Evolutionary conservation across 1,140 invertebrate species (phyloP), one percentile per base, ranked within the genome.

Genomic region (Gryon sp.): DNA sequence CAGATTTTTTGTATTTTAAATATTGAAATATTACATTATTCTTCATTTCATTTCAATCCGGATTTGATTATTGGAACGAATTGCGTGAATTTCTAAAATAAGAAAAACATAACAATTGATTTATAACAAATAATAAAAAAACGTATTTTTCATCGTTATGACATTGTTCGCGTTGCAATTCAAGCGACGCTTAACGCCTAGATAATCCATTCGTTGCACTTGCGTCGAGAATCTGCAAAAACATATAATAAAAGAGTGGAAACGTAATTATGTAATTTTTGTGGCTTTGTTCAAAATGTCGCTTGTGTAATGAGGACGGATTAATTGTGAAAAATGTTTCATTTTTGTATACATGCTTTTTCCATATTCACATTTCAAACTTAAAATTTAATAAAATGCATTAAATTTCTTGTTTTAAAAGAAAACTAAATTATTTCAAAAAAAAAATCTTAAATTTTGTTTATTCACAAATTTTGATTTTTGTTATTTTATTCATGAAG

Each of bases 191-290:
- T 60, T 60, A 16, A 32, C n/a, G 41, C 15, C 22, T 19, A 12
- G 22, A 2, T 50, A 63, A 65, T 65, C 18, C 46, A 65, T 65
- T 65, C 38, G 60, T 43, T 65, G 53, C 46, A 65, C 24, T 65
- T 63, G 16, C 34, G 15, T 40, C n/a, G 26, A 43, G 22, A 52
- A 65, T 65, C 36, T 52, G 28, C 2, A 62, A 65, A 63, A 50
- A 52, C 11, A 34, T 20, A 28, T 41, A 50, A 62, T 22, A 12
- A 40, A 30, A 50, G 20, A 40, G 19, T 28, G n/a, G 24, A 55
- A 40, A 19, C 4, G 26, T 41, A 16, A 28, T 63, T 59, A 24
- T 45, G 40, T 48, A 48, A 62, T 24, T 30, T 24, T 15, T 26
- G 19, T n/a, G 19, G 18, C 26, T 48, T 32, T 48, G 45, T 48